Base-by-base conservation (phyloP, 92 coral and sea anemone species). In the Epizoanthus illoricatus region DNA sequence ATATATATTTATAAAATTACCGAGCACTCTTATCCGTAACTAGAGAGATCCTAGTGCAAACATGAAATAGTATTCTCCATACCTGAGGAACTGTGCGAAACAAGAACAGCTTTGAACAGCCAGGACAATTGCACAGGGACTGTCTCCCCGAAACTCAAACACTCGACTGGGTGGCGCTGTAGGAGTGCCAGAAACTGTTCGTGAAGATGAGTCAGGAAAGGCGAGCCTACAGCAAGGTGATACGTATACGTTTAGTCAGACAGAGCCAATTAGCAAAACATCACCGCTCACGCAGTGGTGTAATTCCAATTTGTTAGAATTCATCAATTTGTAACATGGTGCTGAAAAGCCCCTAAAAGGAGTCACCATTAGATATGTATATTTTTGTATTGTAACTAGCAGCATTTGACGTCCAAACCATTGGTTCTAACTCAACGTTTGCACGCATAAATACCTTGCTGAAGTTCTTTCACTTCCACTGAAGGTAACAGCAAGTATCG, bases 61-160 rank as follows among this genome's bases (percentile, higher is more conserved):
- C 39, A 52, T 13, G 12, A 12, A 52, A 7, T 52, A 10, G 42
- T 10, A 33, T 39, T 15, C 13, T 57, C 80, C 89, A 71, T 7
- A 93, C 98, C 93, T 88, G 98, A 90, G 4, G 98, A 95, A 12
- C 85, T 91, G 33, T 76, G 86, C 23, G 93, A 86, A 2, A 95
- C 98, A 17, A 93, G 88, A 5, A 95, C 80, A 39, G 95, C 85
- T 56, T 93, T 90, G 42, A 92, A 81, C 71, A 95, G 74, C 92
- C 94, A 90, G 11, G 97, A 86, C 17, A 95, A 73, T 80, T 87
- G 85, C 62, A 92, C 84, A 4, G 98, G 98, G 54, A 89, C 84
- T 1, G 92, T 91, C 80, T 95, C 98, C 9, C 97, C 98, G 55
- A 90, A 89, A 70, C 98, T 95, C 3, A 95, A 90, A 74, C 93